Conservation (phyloP, 2,797 vertebrate species). For the Onychomys torridus region DNA sequence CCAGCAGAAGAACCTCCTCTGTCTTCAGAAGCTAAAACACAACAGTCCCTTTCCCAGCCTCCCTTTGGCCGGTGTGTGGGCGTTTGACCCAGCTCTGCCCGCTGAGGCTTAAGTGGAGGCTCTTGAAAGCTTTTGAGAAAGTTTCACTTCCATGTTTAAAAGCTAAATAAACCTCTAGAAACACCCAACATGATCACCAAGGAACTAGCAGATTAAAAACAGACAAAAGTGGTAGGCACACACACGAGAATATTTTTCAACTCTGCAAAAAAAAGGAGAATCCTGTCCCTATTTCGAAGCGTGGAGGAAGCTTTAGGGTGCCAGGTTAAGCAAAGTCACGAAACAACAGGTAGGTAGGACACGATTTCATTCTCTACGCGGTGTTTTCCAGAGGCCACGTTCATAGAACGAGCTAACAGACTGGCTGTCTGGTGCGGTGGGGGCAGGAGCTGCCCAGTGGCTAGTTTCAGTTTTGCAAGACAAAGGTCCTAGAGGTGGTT, state of each 20-base stretch:
- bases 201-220: not conserved
- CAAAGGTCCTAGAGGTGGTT: not conserved
- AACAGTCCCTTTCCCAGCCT: not conserved
- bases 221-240: not conserved
- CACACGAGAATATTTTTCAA: not conserved
- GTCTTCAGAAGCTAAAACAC: not conserved
- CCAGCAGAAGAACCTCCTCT: not conserved
- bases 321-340: not conserved
- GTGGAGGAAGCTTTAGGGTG: not conserved
- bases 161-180: not conserved
- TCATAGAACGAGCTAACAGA: not conserved
- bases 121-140: not conserved
- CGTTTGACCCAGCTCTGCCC: not conserved
- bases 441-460: not conserved
- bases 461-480: not conserved
- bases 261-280: not conserved
- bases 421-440: not conserved
- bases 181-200: not conserved
- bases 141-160: not conserved
- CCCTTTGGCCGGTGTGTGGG: too few relatives aligned
- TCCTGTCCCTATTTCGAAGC: not conserved
- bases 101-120: not conserved
- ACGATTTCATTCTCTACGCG: not conserved
- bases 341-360: not conserved
- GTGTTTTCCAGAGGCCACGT: not conserved